phyloP scores from a whole-genome alignment of 2,888 invertebrate genomes.

The Caradrina kadenii region DNA sequence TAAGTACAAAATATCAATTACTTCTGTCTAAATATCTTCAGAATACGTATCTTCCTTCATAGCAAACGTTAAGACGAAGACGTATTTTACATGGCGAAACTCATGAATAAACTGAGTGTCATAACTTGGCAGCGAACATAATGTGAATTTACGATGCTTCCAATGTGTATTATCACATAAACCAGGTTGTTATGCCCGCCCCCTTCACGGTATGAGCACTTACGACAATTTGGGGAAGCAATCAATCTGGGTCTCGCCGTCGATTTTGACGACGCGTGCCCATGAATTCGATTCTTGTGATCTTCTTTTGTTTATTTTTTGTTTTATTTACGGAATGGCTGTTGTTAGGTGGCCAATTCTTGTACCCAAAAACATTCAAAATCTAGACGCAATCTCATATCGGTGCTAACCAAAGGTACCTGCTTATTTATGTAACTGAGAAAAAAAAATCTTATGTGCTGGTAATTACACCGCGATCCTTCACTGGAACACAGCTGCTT shows the following conservation, averaged over 20 bases:
- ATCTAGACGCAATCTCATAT: too few species aligned
- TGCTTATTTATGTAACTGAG: too few species aligned
- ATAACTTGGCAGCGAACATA: conserved; percentile 46
- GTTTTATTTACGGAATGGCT: not conserved
- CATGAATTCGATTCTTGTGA: not conserved
- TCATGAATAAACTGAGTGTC: conserved; percentile 50
- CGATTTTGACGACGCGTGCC: conserved; percentile 10
- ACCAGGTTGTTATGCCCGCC: conserved; percentile 31
- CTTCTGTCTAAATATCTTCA: not conserved
- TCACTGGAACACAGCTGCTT: not conserved
- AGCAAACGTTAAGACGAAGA: conserved; percentile 15
- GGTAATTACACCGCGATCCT: too few species aligned
- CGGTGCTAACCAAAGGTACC: too few species aligned
- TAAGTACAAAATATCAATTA: not conserved
- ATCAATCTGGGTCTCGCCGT: conserved; percentile 24
- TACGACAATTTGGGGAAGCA: conserved; percentile 29
- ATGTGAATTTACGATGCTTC: conserved; percentile 50
- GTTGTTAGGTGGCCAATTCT: not conserved
- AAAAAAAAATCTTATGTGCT: too few species aligned
- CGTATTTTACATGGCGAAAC: conserved; percentile 32
- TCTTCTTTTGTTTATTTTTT: conserved; percentile 14
- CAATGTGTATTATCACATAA: conserved; percentile 51
- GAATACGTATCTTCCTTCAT: conserved; percentile 2
- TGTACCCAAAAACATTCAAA: too few species aligned
- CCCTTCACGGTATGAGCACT: conserved; percentile 8